Conservation (phyloP, 2,797 vertebrate genomes). For the Harpagifer antarcticus region DNA sequence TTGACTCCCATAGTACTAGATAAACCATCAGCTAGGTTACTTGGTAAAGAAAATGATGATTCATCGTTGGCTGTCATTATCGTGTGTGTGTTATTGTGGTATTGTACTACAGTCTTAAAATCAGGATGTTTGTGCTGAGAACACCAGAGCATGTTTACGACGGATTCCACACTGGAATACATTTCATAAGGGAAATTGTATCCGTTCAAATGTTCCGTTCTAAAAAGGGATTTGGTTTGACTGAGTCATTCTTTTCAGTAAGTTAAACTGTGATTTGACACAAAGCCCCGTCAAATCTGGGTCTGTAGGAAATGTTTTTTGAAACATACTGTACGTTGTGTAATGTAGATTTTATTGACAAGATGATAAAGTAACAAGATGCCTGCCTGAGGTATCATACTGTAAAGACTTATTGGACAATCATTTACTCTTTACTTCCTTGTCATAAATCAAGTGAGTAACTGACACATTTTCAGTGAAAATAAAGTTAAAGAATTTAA, state of each 20-base stretch:
- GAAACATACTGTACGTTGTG: background rate
- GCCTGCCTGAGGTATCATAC: background rate
- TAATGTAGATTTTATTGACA: background rate
- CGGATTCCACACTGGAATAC: background rate
- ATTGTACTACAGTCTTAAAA: background rate
- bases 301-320: background rate
- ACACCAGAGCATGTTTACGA: background rate
- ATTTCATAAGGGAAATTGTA: no score
- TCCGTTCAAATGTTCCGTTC: background rate
- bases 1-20: slow-evolving; percentile 23
- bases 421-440: background rate
- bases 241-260: background rate
- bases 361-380: background rate
- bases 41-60: slow-evolving; percentile 2
- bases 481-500: background rate
- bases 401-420: background rate
- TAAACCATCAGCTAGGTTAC: slow-evolving; percentile 18
- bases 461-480: background rate
- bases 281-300: background rate
- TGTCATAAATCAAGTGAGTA: background rate
- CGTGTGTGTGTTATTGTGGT: background rate
- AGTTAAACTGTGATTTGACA: background rate
- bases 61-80: background rate
- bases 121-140: background rate
- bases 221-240: background rate